A percentile compares a stretch with the other conserved stretches of the same genome.
Conservation (phyloP, 2,888 invertebrate genomes). For the Elysia crispata region DNA sequence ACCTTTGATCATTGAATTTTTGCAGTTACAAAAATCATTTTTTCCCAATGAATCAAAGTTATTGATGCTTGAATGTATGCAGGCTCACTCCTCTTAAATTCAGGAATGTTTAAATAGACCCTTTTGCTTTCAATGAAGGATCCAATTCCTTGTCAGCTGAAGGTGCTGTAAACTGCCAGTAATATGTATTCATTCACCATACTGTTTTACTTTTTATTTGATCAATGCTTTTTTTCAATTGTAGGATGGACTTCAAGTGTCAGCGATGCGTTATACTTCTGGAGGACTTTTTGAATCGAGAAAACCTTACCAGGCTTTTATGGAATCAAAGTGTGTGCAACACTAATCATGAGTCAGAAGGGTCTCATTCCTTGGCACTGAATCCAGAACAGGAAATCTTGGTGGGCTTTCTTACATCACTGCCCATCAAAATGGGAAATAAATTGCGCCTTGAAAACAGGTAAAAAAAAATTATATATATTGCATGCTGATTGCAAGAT, state of each 20-base stretch:
- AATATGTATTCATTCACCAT: background rate
- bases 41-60: too few relatives aligned
- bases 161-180: too few relatives aligned
- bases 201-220: background rate
- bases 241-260: conserved; percentile 46
- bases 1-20: too few relatives aligned
- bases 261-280: conserved; percentile 46
- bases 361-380: conserved; percentile 10
- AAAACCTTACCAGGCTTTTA: conserved; percentile 37
- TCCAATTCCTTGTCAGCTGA: background rate
- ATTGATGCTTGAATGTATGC: too few relatives aligned
- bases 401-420: conserved; percentile 57
- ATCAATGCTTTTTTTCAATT: background rate
- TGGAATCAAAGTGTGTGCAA: conserved; percentile 33
- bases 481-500: too few relatives aligned
- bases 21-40: too few relatives aligned
- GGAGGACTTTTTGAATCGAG: conserved; percentile 44
- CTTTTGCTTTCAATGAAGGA: too few relatives aligned
- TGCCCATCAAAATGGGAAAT: conserved; percentile 70
- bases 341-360: background rate
- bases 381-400: conserved; percentile 48
- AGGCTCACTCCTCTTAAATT: too few relatives aligned
- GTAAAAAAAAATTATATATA: conserved; percentile 50
- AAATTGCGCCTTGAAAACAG: conserved; percentile 68
- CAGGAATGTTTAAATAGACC: too few relatives aligned